Base-by-base conservation (phyloP, 2,888 invertebrate genomes). In the Cabera pusaria region DNA sequence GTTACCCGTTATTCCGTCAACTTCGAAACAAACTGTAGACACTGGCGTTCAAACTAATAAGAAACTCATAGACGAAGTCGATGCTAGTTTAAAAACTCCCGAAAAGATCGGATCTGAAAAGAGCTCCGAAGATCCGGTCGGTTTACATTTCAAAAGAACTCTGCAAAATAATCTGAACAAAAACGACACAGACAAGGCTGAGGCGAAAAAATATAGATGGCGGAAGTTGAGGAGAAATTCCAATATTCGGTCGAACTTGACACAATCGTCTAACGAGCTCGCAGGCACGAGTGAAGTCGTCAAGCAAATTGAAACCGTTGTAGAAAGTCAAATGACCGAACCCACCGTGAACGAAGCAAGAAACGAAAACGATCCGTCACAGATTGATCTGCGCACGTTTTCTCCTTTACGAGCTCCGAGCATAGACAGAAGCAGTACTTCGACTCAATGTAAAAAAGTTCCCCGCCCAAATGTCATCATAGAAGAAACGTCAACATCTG, bases 401-500 rank as follows among this genome's bases (percentile, higher is more conserved):
- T 36, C 21, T 4, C 16, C 23, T 1, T 7, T 17, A 6, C 27
- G 8, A 28, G 24, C 18, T 14, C 24, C 6, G 8, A 40, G 40
- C 12, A 2, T 24, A 11, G 17, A 32, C 2, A 28, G 14, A 6
- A 37, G 11, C 5, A 44, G 37, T 20, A 23, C 33, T 10, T 16
- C 23, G 10, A 46, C 27, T 14, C 24, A 7, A 2, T 6, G 2
- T 0, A 28, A 34, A 4, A 21, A 20, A 3, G 16, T 10, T 6
- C 18, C 10, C 2, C 9, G 14, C 6, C 20, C 20, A n/a, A 63
- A 53, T 14, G 21, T 63, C 8, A 42, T 44, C 7, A 50, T 68
- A 16, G 65, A 64, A 33, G 67, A 69, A 56, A 62, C 68, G 1
- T 67, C 70, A 6, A 65, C 64, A 6, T 70, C 69, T 8, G 65